Evolutionary conservation across 1,140 invertebrate genomes (phyloP).

Genomic region (Arion vulgaris): DNA sequence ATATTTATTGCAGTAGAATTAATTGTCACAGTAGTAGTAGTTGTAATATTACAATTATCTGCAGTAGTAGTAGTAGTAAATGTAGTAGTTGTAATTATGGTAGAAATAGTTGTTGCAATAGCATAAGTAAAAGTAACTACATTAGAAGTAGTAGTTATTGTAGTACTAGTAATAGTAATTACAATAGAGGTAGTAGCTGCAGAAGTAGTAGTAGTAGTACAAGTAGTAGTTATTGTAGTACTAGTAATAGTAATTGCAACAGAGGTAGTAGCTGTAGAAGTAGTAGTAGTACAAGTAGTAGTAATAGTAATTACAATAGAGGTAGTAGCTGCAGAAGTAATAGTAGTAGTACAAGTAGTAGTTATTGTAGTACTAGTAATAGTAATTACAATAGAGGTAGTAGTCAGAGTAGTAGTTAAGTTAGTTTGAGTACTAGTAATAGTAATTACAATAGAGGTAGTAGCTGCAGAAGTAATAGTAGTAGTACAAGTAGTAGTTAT

Average conservation of each 20-base stretch:
- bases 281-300: neutral
- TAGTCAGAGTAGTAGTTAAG: neutral
- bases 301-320: neutral
- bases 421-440: neutral
- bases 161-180: neutral
- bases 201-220: constrained; percentile 10
- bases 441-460: neutral
- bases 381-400: neutral
- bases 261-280: neutral
- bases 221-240: neutral
- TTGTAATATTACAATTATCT: neutral
- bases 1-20: neutral
- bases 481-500: constrained; percentile 13
- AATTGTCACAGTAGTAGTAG: neutral
- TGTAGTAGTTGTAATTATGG: neutral
- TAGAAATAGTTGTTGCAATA: neutral
- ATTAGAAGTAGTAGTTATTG: neutral
- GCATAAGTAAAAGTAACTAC: neutral
- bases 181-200: neutral
- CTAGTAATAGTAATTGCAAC: neutral
- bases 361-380: neutral
- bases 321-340: neutral
- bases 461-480: neutral
- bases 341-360: constrained; percentile 1
- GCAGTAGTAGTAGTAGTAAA: constrained; percentile 3